Conservation (phyloP, 2,113 vertebrate species). For the Dasypus novemcinctus region DNA sequence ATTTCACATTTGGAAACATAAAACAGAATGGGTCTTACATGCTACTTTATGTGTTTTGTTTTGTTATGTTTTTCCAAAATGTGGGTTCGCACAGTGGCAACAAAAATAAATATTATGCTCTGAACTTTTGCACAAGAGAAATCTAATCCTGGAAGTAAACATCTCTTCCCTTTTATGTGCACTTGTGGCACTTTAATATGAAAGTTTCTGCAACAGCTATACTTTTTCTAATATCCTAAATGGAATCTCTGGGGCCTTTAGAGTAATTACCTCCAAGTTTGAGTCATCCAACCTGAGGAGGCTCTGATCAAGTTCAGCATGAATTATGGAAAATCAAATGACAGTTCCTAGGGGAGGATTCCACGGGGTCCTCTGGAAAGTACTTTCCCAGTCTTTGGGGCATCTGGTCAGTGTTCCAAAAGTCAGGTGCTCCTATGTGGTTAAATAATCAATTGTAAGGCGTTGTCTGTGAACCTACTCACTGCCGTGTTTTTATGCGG, state of each 20-base stretch:
- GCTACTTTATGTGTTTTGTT: not conserved
- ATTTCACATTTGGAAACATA: slow-evolving; percentile 3
- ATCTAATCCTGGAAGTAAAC: slow-evolving; percentile 52
- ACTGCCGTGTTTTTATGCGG: not conserved
- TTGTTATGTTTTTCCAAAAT: not conserved
- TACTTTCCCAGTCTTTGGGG: not conserved
- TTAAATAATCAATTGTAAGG: not conserved
- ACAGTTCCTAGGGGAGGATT: not conserved
- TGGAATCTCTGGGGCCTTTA: slow-evolving; percentile 50
- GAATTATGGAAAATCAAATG: slow-evolving; percentile 60
- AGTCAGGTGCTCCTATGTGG: not conserved
- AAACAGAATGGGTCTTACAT: not conserved
- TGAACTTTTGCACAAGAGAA: slow-evolving; percentile 50
- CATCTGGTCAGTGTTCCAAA: not conserved
- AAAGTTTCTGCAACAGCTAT: slow-evolving; percentile 36
- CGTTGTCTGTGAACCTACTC: not conserved
- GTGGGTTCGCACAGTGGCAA: slow-evolving; percentile 15
- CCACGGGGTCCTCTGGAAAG: not conserved
- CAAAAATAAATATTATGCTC: slow-evolving; percentile 43
- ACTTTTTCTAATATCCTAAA: slow-evolving; percentile 64
- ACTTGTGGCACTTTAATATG: slow-evolving; percentile 52
- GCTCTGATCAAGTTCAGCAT: not conserved
- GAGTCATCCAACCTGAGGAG: slow-evolving; percentile 55
- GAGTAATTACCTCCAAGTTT: slow-evolving; percentile 46
- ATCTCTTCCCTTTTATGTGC: slow-evolving; percentile 55